Base-by-base conservation (phyloP, 2,113 vertebrate genomes). In the Bufo gargarizans region DNA sequence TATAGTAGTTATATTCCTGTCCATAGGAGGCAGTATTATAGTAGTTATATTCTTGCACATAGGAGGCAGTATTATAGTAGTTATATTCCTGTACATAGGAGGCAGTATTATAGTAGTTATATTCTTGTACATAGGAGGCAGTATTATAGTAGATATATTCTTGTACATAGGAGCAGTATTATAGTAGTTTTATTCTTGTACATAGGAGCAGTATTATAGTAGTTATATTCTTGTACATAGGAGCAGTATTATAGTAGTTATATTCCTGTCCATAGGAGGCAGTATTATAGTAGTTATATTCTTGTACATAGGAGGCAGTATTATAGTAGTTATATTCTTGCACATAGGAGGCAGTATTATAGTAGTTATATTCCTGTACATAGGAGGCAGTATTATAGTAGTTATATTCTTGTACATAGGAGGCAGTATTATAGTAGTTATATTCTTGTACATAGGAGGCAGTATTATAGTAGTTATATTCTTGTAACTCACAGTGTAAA, bases 211-310 rank as follows among this genome's bases (percentile, higher is more conserved):
- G 59, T 61, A 61, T 61, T 61, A 61, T 61, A 61, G 65, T 69
- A 69, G 65, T 69, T 69, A 69, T 69, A 69, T 69, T 69, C 65
- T 12, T 69, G 65, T 69, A 69, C 10, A 69, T 69, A 69, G 65
- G 65, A 13, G 65, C 65, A 69, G 65, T 69, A 69, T 69, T 69
- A 69, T 69, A 69, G 7, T 69, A 69, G 65, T 69, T 69, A 69
- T 69, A 69, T 33, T 69, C 65, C 3, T 69, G 65, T 69, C 33
- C 22, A 69, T 33, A 69, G 65, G 65, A n/a, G 65, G 65, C 65
- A 69, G 65, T 69, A 69, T 69, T 69, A 69, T 69, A 69, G 65
- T 22, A 69, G 65, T 69, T 69, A 69, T 69, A 69, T 69, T 69
- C 65, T 12, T 69, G 65, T 69, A 69, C 22, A 69, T 69, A 69